Conservation (phyloP, 2,113 vertebrate species). For the Ornithorhynchus anatinus region DNA sequence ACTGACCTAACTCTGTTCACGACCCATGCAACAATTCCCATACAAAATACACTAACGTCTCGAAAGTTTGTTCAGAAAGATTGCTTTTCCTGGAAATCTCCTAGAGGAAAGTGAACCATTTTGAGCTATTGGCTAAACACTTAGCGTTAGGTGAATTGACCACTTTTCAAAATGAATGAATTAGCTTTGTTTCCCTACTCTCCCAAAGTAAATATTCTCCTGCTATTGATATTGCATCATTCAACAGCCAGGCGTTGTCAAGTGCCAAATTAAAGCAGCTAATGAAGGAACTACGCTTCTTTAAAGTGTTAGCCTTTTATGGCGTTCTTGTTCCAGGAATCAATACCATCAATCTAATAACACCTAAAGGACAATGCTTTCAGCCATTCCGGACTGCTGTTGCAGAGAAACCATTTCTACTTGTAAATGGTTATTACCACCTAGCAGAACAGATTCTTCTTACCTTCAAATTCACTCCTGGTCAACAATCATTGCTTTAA, state of each 20-base stretch:
- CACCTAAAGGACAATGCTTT: neutral
- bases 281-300: neutral
- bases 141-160: no score
- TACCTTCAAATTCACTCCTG: neutral
- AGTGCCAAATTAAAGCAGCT: neutral
- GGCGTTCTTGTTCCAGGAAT: neutral
- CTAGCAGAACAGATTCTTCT: neutral
- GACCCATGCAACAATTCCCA: constrained; percentile 1
- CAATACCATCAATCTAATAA: neutral
- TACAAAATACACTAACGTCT: neutral
- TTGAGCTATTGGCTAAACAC: no score
- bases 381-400: neutral
- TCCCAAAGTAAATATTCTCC: neutral
- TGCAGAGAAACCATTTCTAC: neutral
- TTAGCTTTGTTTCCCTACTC: neutral
- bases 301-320: neutral
- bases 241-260: neutral
- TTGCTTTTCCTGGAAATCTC: constrained; percentile 3
- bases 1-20: constrained; percentile 1
- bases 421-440: neutral
- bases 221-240: neutral
- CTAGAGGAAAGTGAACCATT: neutral
- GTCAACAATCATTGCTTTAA: neutral
- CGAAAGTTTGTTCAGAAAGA: constrained; percentile 2
- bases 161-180: neutral